These are phyloP conservation scores for Pangasius macronema DNA, from an alignment of 2,797 vertebrate genomes.

Conservation along the genomic window DNA sequence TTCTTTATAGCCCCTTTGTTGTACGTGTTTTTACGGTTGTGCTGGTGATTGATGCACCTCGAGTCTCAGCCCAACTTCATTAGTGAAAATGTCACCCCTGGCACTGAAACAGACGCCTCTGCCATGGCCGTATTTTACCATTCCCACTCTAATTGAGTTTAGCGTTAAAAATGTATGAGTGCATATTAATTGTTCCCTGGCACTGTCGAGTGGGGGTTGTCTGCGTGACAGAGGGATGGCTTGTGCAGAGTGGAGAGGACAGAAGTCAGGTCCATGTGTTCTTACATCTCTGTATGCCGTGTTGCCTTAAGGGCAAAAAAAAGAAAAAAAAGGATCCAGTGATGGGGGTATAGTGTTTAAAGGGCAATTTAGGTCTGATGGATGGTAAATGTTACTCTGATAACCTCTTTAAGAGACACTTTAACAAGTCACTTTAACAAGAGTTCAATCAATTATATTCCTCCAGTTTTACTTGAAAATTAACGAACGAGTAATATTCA, in stretches of 20 bases:
- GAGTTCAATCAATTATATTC: slow-evolving; percentile 4
- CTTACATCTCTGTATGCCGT: slow-evolving; percentile 45
- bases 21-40: slow-evolving; percentile 23
- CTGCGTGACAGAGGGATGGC: slow-evolving; percentile 47
- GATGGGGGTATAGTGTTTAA: slow-evolving; percentile 50
- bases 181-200: slow-evolving; percentile 65
- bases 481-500: background rate
- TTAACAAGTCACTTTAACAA: slow-evolving; percentile 35
- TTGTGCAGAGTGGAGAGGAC: slow-evolving; percentile 40
- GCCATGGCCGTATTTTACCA: slow-evolving; percentile 62
- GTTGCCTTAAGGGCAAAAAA: slow-evolving; percentile 57
- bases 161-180: slow-evolving; percentile 67
- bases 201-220: slow-evolving; percentile 41
- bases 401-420: slow-evolving; percentile 50
- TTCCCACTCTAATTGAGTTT: slow-evolving; percentile 63
- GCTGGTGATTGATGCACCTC: slow-evolving; percentile 61
- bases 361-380: slow-evolving; percentile 51
- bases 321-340: slow-evolving; percentile 56
- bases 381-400: slow-evolving; percentile 48
- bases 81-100: slow-evolving; percentile 66
- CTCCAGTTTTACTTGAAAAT: background rate
- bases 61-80: slow-evolving; percentile 60
- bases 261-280: slow-evolving; percentile 44
- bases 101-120: slow-evolving; percentile 55
- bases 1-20: slow-evolving; percentile 33